Base-by-base conservation (phyloP, 2,113 vertebrate species). In the Nerophis lumbriciformis region DNA sequence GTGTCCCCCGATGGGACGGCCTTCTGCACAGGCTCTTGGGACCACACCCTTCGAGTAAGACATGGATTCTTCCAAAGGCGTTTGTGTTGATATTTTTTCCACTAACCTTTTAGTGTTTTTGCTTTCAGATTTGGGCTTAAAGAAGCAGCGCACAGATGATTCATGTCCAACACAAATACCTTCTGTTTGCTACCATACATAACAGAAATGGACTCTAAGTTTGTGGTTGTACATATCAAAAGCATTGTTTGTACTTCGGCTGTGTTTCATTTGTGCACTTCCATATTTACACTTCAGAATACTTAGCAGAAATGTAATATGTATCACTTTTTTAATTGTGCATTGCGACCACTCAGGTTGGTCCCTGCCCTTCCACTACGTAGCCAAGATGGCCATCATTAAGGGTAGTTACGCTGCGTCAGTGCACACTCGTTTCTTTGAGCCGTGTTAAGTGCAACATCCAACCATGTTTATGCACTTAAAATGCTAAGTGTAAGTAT, bases 1-100 rank as follows among this genome's bases (percentile, higher is more conserved):
- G 93, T 99, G 1, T 99, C 97, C 28, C 95, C 96, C 0, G 97
- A 99, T 0, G 96, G 97, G 38, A 99, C 97, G 0, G 92, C 95
- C 0, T 99, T 99, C 90, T 94, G 93, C 88, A 94, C 97, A 0
- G 97, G 96, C 53, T 99, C 97, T 35, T 99, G 97, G 97, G 97
- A 99, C 77, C 95, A 99, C 79, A 99, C 96, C 51, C 92, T 99
- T 2, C 91, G 96, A 73, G 97, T 99, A 79, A 86, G 28, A 53
- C 8, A 65, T 21, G 19, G 35, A 15, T 5, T 1, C 37, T 28
- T 66, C 21, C 1, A 35, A 48, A 9, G 52, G 59, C 42, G 1
- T 37, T 21, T 59, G 28, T 36, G n/a, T 2, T 50, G 5, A 53
- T 2, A 11, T 42, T 37, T 60, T 58, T 6, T 59, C 53, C 12